Percentiles rank a stretch among this genome's conserved stretches.
These are phyloP conservation scores for Pollachius pollachius DNA, from an alignment of 2,113 vertebrate genomes.

Conservation along the genomic window DNA sequence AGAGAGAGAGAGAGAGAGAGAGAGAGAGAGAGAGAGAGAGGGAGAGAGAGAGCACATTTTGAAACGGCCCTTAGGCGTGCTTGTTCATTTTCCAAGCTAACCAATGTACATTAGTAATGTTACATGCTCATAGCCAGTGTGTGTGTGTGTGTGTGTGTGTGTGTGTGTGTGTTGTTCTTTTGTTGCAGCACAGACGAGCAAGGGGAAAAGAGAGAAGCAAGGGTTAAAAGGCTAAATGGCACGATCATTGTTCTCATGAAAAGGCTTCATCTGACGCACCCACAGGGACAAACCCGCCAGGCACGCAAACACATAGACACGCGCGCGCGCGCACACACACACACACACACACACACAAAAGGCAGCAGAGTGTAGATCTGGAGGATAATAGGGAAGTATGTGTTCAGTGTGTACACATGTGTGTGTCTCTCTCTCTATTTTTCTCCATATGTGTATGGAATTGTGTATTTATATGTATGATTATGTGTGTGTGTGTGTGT, in stretches of 20 bases:
- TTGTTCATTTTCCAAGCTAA: too few relatives aligned
- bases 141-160: conserved; percentile 7
- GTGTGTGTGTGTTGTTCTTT: conserved; percentile 19
- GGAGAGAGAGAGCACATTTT: background rate
- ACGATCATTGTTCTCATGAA: conserved; percentile 73
- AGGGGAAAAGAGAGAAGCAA: conserved; percentile 28
- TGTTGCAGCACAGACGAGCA: conserved; percentile 39
- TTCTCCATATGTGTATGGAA: too few relatives aligned
- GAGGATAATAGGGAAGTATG: conserved; percentile 11
- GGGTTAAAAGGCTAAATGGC: conserved; percentile 79
- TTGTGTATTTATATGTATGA: background rate
- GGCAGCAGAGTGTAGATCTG: conserved; percentile 53
- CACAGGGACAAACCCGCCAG: conserved; percentile 54
- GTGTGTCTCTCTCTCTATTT: background rate
- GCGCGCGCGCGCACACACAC: conserved; percentile 55
- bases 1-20: conserved; percentile 1
- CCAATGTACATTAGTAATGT: too few relatives aligned
- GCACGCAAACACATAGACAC: conserved; percentile 40
- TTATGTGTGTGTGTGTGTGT: conserved; percentile 25
- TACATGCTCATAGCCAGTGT: conserved; percentile 1
- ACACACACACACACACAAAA: conserved; percentile 57
- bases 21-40: background rate
- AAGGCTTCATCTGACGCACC: conserved; percentile 61
- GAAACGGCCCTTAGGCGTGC: too few relatives aligned
- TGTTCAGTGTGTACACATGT: background rate